phyloP scores from a whole-genome alignment of 2,888 invertebrate species.

The Tyria jacobaeae region DNA sequence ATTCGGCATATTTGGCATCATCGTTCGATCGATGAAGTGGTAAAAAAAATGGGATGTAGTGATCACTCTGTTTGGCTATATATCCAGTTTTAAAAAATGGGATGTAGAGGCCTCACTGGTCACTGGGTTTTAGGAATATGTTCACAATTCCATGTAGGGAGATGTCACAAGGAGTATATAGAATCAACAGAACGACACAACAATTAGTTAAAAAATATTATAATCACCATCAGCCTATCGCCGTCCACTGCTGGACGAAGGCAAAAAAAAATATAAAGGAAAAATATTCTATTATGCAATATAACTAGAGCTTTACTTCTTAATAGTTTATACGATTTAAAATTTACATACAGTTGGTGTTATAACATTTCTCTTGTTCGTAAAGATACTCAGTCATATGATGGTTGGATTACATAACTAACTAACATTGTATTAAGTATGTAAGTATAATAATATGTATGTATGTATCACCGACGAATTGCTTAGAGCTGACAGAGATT shows the following conservation, averaged over 20 bases:
- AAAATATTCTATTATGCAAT: not conserved
- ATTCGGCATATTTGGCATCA: too few species aligned
- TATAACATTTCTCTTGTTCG: not conserved
- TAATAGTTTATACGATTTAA: not conserved
- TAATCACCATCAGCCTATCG: too few species aligned
- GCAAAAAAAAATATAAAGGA: too few species aligned
- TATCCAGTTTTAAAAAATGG: too few species aligned
- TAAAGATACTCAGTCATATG: conserved; percentile 31
- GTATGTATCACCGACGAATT: conserved; percentile 45
- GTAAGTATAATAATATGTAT: conserved; percentile 39
- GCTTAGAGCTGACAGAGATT: conserved; percentile 53
- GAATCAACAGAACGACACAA: too few species aligned
- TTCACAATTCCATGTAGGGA: not conserved
- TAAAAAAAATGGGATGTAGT: too few species aligned
- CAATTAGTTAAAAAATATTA: too few species aligned
- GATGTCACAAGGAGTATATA: not conserved
- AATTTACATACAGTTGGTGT: not conserved
- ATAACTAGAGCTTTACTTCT: not conserved
- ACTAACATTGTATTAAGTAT: conserved; percentile 39
- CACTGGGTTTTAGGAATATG: too few species aligned
- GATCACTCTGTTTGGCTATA: too few species aligned
- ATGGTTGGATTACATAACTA: conserved; percentile 31
- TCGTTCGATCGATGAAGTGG: too few species aligned
- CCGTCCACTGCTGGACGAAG: too few species aligned
- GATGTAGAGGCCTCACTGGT: too few species aligned